These are phyloP conservation scores for Calameuta pallipes DNA, from an alignment of 2,888 invertebrate species.

Conservation along the genomic window DNA sequence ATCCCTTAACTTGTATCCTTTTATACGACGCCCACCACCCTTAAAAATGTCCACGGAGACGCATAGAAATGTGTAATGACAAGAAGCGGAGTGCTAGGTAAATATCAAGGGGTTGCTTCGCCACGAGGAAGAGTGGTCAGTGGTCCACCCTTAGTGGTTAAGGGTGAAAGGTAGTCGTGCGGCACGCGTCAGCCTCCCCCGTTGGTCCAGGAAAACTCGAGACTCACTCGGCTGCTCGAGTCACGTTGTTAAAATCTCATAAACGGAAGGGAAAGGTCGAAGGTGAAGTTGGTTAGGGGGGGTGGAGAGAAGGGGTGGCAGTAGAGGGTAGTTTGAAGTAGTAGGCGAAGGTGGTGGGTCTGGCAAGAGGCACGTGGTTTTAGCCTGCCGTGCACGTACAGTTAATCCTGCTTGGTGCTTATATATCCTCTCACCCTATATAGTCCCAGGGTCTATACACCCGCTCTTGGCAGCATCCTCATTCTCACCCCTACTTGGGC, in stretches of 20 bases:
- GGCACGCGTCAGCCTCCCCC: background rate
- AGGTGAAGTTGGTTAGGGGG: constrained; percentile 7
- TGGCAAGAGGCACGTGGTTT: constrained; percentile 35
- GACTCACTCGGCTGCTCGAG: constrained; percentile 1
- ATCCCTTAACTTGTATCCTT: background rate
- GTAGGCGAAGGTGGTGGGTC: constrained; percentile 4
- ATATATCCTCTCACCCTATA: constrained; percentile 36
- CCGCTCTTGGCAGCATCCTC: constrained; percentile 13
- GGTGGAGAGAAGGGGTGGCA: background rate
- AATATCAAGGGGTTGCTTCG: background rate
- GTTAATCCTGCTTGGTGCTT: constrained; percentile 56
- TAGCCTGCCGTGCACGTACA: constrained; percentile 60
- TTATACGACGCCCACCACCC: background rate
- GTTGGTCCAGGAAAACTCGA: background rate
- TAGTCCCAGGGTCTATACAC: constrained; percentile 16
- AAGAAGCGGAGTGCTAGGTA: background rate
- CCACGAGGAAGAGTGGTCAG: background rate
- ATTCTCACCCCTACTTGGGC: constrained; percentile 20
- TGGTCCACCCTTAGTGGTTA: background rate
- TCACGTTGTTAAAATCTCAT: constrained; percentile 43
- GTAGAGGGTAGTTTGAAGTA: background rate
- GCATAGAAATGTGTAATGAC: background rate
- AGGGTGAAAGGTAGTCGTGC: background rate
- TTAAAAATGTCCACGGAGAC: background rate
- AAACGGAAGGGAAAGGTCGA: constrained; percentile 31